Conservation (phyloP, 2,888 invertebrate genomes). For the Ectemnius cavifrons region DNA sequence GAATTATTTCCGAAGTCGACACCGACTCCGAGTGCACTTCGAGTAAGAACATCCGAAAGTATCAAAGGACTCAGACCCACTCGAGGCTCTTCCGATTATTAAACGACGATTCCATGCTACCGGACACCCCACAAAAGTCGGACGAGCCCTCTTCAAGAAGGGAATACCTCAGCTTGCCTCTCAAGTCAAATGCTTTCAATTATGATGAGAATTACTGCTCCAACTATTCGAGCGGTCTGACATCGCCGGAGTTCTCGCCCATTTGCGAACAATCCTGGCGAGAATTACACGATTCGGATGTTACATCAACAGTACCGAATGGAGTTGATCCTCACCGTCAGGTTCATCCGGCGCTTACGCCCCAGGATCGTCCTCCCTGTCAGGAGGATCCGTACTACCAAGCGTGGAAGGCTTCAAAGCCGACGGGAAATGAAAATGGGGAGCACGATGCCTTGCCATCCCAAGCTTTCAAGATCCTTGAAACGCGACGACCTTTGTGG, state of each 20-base stretch:
- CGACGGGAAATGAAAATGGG: constrained; percentile 44
- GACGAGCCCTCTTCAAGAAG: constrained; percentile 35
- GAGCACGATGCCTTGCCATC: constrained; percentile 80
- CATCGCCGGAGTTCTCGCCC: constrained; percentile 80
- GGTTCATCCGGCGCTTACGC: constrained; percentile 7
- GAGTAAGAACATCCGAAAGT: constrained; percentile 81
- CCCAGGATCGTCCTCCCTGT: constrained; percentile 33
- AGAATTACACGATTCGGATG: constrained; percentile 76
- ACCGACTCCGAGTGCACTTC: constrained; percentile 83
- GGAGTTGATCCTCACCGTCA: constrained; percentile 1
- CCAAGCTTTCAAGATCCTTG: constrained; percentile 80
- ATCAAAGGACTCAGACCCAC: constrained; percentile 86
- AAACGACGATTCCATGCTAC: constrained; percentile 79
- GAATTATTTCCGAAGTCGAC: constrained; percentile 84
- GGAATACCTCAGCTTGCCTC: constrained; percentile 61
- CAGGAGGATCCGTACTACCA: constrained; percentile 65
- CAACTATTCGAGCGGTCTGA: constrained; percentile 65
- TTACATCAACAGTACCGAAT: background rate
- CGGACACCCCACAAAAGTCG: constrained; percentile 47
- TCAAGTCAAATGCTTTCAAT: constrained; percentile 66
- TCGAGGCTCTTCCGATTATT: constrained; percentile 84
- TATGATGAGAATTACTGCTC: constrained; percentile 76
- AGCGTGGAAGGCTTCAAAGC: constrained; percentile 65
- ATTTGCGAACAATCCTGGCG: constrained; percentile 80
- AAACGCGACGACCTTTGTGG: constrained; percentile 71